A percentile compares a stretch with the other conserved stretches of the same genome.
phyloP scores from a whole-genome alignment of 2,888 invertebrate genomes.

The Busseola fusca region DNA sequence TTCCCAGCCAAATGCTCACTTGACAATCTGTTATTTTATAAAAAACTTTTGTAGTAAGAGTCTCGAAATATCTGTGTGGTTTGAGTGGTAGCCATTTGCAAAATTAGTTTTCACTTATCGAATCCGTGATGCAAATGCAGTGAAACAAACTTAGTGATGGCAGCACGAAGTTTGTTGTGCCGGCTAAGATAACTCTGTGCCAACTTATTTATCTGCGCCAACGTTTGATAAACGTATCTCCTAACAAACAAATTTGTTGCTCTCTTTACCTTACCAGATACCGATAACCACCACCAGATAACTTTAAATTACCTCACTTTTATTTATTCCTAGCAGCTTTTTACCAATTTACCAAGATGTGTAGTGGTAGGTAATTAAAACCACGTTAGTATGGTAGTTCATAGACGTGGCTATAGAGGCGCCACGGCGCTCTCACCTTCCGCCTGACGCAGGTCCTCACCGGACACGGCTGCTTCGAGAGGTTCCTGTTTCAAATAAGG shows the following conservation, averaged over 20 bases:
- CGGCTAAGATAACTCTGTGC: constrained; percentile 61
- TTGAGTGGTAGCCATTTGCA: constrained; percentile 43
- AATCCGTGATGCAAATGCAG: constrained; percentile 60
- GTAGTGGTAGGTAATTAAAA: too few relatives aligned
- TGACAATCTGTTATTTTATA: constrained; percentile 10
- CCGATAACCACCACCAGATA: too few relatives aligned
- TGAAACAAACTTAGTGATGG: constrained; percentile 54
- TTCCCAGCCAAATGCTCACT: constrained; percentile 21
- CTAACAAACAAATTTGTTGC: constrained; percentile 42
- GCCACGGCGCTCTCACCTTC: too few relatives aligned
- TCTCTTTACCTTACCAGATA: neutral
- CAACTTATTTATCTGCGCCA: constrained; percentile 61
- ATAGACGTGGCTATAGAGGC: too few relatives aligned
- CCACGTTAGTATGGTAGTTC: too few relatives aligned
- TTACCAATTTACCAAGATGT: too few relatives aligned
- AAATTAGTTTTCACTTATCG: constrained; percentile 59
- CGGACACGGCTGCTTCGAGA: too few relatives aligned
- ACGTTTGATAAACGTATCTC: constrained; percentile 60
- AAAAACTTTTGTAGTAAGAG: constrained; percentile 11
- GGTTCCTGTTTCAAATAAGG: too few relatives aligned
- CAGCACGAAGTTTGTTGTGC: constrained; percentile 64
- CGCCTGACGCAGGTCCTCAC: too few relatives aligned
- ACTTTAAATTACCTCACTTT: neutral
- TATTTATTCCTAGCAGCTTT: neutral
- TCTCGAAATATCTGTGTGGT: constrained; percentile 35